These are phyloP conservation scores for Furnarius figulus DNA, from an alignment of 2,113 vertebrate species.

Conservation along the genomic window DNA sequence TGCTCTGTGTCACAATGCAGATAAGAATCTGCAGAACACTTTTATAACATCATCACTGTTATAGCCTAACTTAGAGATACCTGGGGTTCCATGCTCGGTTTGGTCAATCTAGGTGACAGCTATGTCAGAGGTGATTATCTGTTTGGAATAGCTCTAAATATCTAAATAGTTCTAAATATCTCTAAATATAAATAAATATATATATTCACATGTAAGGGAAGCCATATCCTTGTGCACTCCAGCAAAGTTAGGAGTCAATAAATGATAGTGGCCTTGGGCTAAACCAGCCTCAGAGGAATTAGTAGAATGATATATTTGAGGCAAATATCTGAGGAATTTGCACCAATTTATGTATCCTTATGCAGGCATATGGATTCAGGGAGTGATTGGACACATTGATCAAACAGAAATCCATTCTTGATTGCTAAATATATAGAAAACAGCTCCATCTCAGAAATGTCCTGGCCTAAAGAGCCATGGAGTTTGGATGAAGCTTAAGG, in stretches of 20 bases:
- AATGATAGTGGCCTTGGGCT: background rate
- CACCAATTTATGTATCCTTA: background rate
- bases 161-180: background rate
- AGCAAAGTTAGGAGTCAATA: background rate
- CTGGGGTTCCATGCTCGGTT: background rate
- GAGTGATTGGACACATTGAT: background rate
- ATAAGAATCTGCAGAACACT: background rate
- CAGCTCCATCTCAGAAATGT: background rate
- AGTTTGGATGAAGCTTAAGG: background rate
- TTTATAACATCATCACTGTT: background rate
- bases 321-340: background rate
- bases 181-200: background rate
- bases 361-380: background rate
- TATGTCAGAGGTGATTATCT: background rate
- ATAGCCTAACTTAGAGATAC: background rate
- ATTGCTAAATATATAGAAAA: background rate
- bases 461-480: background rate
- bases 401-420: background rate
- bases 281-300: background rate
- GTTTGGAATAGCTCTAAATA: background rate
- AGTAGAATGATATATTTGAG: background rate
- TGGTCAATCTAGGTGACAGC: background rate
- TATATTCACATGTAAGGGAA: background rate
- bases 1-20: background rate
- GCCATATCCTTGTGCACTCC: background rate